Base-by-base conservation (phyloP, 2,113 vertebrate genomes). In the Heterotis niloticus region DNA sequence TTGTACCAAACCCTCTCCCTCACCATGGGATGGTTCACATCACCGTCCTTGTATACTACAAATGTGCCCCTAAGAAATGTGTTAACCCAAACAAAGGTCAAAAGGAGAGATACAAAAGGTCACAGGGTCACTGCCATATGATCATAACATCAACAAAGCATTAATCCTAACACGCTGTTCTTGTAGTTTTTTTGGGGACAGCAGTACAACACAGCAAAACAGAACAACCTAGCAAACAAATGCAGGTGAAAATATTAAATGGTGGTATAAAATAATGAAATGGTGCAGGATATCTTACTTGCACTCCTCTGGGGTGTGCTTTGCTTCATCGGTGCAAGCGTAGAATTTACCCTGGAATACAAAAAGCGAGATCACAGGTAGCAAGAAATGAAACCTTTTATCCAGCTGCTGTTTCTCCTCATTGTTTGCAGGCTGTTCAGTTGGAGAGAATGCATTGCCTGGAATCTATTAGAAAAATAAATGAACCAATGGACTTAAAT, bases 281-380 rank as follows among this genome's bases (percentile, higher is more conserved):
- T 17, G 57, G 11, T 14, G 1, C 34, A 28, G 60, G 10, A n/a
- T 34, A 18, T 51, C 60, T 80, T 84, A 98, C 96, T 96, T 97
- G 95, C 96, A 98, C 87, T 97, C 94, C 14, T 93, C 92, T 0
- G 95, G 95, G 0, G 91, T 96, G 86, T 95, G 93, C 78, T 95
- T 97, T 73, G 96, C 96, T 56, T 98, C 95, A 0, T 98, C 96
- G 0, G 95, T 97, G 88, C 96, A 98, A 71, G 95, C 95, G 87
- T 94, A 97, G 78, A 97, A 96, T 85, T 96, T 96, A 29, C 96
- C 96, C 96, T 97, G 86, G 67, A 87, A 87, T 34, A 78, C 80
- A 75, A 79, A 60, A 79, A 17, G 64, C 24, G 65, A 4, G 12
- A 20, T 20, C 10, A 54, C 70, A 56, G 5, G 5, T 5, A 54